Conservation (phyloP, 1,140 invertebrate genomes). For the Neuroterus valhalla region DNA sequence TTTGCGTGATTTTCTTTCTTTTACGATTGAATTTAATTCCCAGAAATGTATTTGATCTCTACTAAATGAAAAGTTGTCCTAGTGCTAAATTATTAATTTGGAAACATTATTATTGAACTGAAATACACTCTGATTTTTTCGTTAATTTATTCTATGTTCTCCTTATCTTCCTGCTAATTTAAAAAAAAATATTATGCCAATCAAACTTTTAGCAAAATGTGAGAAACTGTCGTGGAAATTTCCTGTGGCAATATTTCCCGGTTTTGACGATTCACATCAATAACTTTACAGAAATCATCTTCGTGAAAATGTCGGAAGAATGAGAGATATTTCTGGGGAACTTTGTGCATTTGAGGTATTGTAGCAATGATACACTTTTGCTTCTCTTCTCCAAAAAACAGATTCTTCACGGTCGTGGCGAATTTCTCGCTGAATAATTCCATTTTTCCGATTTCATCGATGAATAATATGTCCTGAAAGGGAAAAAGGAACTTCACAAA, state of each 20-base stretch:
- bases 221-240: slow-evolving; percentile 44
- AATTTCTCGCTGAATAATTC: slow-evolving; percentile 79
- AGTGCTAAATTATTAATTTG: too few species aligned
- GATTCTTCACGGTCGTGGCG: slow-evolving; percentile 61
- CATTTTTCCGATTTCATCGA: slow-evolving; percentile 84
- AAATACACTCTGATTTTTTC: too few species aligned
- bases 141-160: slow-evolving; percentile 3
- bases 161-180: slow-evolving; percentile 33
- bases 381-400: slow-evolving; percentile 57
- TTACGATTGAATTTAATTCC: too few species aligned
- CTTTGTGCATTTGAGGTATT: slow-evolving; percentile 69
- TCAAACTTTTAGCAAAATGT: slow-evolving; percentile 27
- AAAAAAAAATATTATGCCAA: slow-evolving; percentile 35
- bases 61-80: too few species aligned
- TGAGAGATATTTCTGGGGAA: slow-evolving; percentile 44
- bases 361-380: slow-evolving; percentile 74
- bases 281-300: slow-evolving; percentile 45
- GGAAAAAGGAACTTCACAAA: slow-evolving; percentile 46
- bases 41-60: too few species aligned
- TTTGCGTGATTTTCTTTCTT: too few species aligned
- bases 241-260: slow-evolving; percentile 49
- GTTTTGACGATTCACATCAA: slow-evolving; percentile 53
- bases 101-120: too few species aligned
- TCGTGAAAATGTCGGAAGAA: slow-evolving; percentile 55
- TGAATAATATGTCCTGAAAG: slow-evolving; percentile 70